Percentiles rank a stretch among this genome's conserved stretches.
phyloP scores from a whole-genome alignment of 2,113 vertebrate species.

The Phaetusa simplex region DNA sequence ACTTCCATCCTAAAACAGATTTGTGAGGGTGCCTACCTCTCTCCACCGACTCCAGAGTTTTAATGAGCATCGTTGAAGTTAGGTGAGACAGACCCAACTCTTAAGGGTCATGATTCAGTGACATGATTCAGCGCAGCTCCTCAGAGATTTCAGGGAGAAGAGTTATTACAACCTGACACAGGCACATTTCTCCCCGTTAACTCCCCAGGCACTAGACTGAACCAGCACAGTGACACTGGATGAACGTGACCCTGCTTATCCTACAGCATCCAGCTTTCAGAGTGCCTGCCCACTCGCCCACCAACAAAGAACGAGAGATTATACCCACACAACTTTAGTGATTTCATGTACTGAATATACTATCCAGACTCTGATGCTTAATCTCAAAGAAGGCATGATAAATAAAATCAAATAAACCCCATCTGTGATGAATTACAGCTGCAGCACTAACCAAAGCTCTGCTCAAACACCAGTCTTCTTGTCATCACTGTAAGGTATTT shows the following conservation, averaged over 20 bases:
- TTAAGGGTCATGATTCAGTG: neutral
- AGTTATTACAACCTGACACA: neutral
- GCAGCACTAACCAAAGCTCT: neutral
- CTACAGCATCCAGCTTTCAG: neutral
- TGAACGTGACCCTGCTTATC: neutral
- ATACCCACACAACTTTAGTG: neutral
- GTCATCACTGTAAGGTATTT: neutral
- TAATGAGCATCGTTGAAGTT: neutral
- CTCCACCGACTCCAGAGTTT: neutral
- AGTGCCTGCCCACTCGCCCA: neutral
- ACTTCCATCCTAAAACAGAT: neutral
- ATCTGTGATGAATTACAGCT: neutral
- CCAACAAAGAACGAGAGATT: neutral
- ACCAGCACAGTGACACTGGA: neutral
- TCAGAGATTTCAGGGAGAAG: neutral
- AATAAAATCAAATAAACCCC: neutral
- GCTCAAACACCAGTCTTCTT: neutral
- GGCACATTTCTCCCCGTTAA: neutral
- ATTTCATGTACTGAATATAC: neutral
- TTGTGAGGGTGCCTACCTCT: neutral
- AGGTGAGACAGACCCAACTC: neutral
- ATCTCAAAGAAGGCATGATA: neutral
- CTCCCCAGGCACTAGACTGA: neutral
- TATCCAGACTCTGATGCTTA: neutral
- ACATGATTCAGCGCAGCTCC: neutral